These are phyloP conservation scores for Heteromyza rotundicornis DNA, from an alignment of 2,888 invertebrate species.

Conservation along the genomic window DNA sequence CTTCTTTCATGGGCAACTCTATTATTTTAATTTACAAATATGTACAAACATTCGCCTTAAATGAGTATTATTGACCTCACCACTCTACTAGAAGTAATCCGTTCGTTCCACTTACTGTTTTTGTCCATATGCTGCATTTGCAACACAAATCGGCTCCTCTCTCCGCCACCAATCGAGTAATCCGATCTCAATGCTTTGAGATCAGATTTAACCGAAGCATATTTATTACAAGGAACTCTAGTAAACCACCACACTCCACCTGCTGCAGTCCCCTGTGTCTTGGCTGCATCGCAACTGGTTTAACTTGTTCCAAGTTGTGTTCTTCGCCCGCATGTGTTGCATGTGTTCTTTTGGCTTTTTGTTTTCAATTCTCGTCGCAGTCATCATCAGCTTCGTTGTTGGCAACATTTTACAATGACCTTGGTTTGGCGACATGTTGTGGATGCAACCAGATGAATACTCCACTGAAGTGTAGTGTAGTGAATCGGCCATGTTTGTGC, in stretches of 20 bases:
- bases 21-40: too few species aligned
- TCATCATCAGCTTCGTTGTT: background rate
- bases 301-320: conserved; percentile 7
- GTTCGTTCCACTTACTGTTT: background rate
- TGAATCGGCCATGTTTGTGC: background rate
- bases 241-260: background rate
- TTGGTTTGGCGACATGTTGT: conserved; percentile 12
- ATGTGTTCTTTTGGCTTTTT: too few species aligned
- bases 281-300: conserved; percentile 9
- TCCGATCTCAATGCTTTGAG: conserved; percentile 9
- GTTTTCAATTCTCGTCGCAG: too few species aligned
- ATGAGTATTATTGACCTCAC: background rate
- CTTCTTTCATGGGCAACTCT: too few species aligned
- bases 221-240: background rate
- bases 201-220: conserved; percentile 11
- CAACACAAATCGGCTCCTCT: background rate
- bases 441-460: background rate
- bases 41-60: too few species aligned
- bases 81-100: background rate
- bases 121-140: conserved; percentile 4
- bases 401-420: conserved; percentile 12
- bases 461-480: background rate
- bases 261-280: background rate
- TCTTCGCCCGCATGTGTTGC: background rate
- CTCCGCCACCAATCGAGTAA: background rate